These are phyloP conservation scores for Tuta absoluta DNA, from an alignment of 2,888 invertebrate genomes.

Conservation along the genomic window DNA sequence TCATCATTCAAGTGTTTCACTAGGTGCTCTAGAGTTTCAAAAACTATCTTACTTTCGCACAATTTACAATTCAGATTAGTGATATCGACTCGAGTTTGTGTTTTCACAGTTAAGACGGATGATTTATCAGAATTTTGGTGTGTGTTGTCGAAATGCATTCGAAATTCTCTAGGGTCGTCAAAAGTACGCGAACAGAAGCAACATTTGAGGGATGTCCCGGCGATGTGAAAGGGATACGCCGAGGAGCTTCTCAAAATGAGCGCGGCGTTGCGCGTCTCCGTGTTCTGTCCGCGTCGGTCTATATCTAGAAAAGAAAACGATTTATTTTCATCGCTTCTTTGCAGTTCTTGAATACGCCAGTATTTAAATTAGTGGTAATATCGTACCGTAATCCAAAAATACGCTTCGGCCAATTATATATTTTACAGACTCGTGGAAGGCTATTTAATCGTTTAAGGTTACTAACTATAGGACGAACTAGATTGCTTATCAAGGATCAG, in stretches of 20 bases:
- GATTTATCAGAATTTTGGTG: slow-evolving; percentile 4
- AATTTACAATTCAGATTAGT: slow-evolving; percentile 33
- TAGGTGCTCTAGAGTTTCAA: slow-evolving; percentile 28
- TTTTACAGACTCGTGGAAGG: too few relatives aligned
- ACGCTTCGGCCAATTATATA: too few relatives aligned
- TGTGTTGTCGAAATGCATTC: slow-evolving; percentile 12
- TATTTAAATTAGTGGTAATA: not conserved
- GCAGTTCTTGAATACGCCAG: not conserved
- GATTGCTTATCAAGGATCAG: too few relatives aligned
- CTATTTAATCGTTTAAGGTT: too few relatives aligned
- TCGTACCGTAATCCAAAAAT: too few relatives aligned
- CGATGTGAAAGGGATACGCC: slow-evolving; percentile 9
- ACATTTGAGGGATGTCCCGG: not conserved
- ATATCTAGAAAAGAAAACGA: slow-evolving; percentile 22
- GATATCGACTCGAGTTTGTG: slow-evolving; percentile 32
- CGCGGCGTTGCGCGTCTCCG: not conserved
- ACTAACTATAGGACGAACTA: too few relatives aligned
- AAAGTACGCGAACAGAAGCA: slow-evolving; percentile 33
- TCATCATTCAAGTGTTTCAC: slow-evolving; percentile 34
- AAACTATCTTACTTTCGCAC: slow-evolving; percentile 25
- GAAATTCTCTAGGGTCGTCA: slow-evolving; percentile 25
- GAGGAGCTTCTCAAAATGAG: slow-evolving; percentile 4
- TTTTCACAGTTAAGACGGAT: not conserved
- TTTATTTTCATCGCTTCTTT: not conserved
- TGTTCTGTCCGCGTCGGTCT: not conserved